Base-by-base conservation (phyloP, 2,888 invertebrate genomes). In the Melieria omissa region DNA sequence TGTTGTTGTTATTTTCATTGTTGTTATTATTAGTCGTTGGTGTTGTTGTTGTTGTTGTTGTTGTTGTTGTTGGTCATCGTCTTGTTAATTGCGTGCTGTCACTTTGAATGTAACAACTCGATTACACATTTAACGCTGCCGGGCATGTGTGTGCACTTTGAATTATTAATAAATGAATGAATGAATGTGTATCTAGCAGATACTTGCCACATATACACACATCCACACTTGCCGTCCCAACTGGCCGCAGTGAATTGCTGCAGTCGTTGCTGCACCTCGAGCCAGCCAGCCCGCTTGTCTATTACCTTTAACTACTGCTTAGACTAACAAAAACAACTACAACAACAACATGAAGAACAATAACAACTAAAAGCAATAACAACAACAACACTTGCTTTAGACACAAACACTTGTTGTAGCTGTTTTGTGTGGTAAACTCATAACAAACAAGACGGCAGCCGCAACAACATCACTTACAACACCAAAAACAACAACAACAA, bases 31-130 rank as follows among this genome's bases (percentile, higher is more conserved):
- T 76, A 71, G 2, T 60, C 5, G 44, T 57, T 42, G 10, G 4
- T 44, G 16, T 42, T 76, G 73, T 73, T 75, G 65, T 64, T 74
- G 64, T 52, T 58, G 58, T 71, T 76, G 75, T 79, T 81, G 77
- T 76, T 79, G 8, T 44, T 68, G 16, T 68, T 80, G 79, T 80
- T 81, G 80, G 68, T 54, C 61, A 61, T 52, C 52, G 68, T 52
- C 68, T 60, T 46, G 55, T 70, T 70, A 70, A 70, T 76, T 78
- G 78, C 74, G 75, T 80, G 79, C 79, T 82, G 82, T 82, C 82
- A 81, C 78, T 78, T 79, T 78, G 81, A 80, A 77, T 79, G 67
- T 81, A 82, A 83, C 83, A 83, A 83, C 81, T 82, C 82, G 82
- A 82, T 83, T 83, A 83, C 81, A 82, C 77, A 78, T 75, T 72